Base-by-base conservation (phyloP, 2,888 invertebrate species). In the Zaprionus bogoriensis region DNA sequence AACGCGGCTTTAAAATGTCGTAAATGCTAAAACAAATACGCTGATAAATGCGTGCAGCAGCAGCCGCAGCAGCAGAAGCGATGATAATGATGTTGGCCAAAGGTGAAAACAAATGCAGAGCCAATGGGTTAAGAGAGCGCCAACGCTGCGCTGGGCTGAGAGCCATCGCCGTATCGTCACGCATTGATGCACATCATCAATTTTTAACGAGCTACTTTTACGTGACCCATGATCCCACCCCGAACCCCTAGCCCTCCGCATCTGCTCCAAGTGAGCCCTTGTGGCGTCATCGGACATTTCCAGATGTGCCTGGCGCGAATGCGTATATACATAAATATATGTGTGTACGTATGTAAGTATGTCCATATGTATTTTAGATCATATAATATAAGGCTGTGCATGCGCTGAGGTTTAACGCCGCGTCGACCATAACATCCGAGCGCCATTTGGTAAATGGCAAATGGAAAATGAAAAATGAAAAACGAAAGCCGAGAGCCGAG, bases 171-270 rank as follows among this genome's bases (percentile, higher is more conserved):
- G 52, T 63, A 71, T 59, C 54, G 55, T 38, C 71, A 59, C 78
- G 68, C 74, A 66, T 78, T 81, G 81, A 79, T 79, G 78, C 81
- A 81, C 78, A 77, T 79, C 79, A 78, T 79, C 72, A 81, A 81
- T 81, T 81, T 81, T 79, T 78, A 81, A 79, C 79, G 78, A 78
- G 78, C 79, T 52, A 65, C 74, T 74, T 72, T 69, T 78, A 79
- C 74, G 77, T 79, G 81, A 74, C 63, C 75, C 66, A 30, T 28
- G 30, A 19, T 52, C 32, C 20, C 36, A 19, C 45, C 14, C 25
- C 23, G 27, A 27, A 2, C 23, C 30, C 9, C 12, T 28, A 4
- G 46, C 27, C 17, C 1, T 5, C 10, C 12, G 3, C 32, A 32
- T 2, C n/a, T n/a, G 32, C 32, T 17, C 9, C 17, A 9, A 36